These are phyloP conservation scores for Coracias cyanogaster DNA, from an alignment of 2,797 vertebrate genomes.

Conservation along the genomic window DNA sequence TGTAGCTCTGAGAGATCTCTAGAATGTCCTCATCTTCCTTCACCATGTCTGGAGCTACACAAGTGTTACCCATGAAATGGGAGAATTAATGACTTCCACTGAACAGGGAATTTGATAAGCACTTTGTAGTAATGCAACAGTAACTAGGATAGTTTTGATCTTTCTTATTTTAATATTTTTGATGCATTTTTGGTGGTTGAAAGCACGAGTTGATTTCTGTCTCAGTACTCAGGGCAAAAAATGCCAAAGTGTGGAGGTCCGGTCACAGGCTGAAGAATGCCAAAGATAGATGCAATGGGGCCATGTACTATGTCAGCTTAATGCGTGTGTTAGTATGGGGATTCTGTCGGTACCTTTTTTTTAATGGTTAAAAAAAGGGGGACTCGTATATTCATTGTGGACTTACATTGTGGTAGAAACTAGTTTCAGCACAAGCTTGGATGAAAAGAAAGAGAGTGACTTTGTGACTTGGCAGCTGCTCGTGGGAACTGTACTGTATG, in stretches of 20 bases:
- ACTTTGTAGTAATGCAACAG: not conserved
- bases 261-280: not conserved
- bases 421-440: not conserved
- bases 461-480: not conserved
- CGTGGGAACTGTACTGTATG: fast-evolving
- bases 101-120: not conserved
- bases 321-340: not conserved
- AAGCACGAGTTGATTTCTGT: not conserved
- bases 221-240: not conserved
- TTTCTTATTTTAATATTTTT: not conserved
- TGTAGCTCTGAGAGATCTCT: not conserved
- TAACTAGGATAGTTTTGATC: not conserved
- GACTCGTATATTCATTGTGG: not conserved
- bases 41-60: not conserved
- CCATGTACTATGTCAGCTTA: fast-evolving
- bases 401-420: not conserved
- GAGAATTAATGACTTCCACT: not conserved
- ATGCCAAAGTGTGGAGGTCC: not conserved
- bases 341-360: not conserved
- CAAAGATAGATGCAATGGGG: not conserved
- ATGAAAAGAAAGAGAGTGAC: not conserved
- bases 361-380: not conserved
- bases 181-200: not conserved
- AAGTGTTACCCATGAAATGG: not conserved
- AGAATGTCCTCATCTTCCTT: not conserved